Percentiles rank a stretch among this genome's conserved stretches.
These are phyloP conservation scores for Morus bassanus DNA, from an alignment of 2,797 vertebrate species.

Conservation along the genomic window DNA sequence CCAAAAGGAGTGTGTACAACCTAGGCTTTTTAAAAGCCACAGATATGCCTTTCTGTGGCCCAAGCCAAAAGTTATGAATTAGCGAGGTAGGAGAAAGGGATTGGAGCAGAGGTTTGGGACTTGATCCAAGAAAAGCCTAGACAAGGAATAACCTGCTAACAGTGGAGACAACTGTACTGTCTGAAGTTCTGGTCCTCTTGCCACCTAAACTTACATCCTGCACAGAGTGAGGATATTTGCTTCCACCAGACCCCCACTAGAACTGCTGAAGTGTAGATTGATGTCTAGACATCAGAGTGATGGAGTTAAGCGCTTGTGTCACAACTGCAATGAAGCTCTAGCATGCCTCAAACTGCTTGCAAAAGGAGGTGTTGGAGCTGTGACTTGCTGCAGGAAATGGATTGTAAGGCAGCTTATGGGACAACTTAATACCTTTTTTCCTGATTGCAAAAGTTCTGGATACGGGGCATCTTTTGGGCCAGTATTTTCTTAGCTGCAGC, in stretches of 20 bases:
- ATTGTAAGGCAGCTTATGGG: not conserved
- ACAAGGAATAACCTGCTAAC: not conserved
- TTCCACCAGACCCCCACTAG: not conserved
- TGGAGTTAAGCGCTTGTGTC: not conserved
- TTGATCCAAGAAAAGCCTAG: not conserved
- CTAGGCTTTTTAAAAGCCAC: not conserved
- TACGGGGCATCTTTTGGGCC: not conserved
- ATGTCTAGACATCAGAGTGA: not conserved
- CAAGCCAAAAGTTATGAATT: not conserved
- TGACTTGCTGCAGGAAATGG: not conserved
- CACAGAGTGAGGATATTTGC: not conserved
- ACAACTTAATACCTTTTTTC: not conserved
- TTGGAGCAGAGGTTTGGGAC: not conserved
- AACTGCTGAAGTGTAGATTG: not conserved
- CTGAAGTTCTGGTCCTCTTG: not conserved
- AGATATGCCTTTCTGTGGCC: not conserved
- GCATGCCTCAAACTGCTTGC: not conserved
- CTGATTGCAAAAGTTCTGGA: not conserved
- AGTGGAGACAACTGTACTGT: not conserved
- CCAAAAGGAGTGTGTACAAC: not conserved
- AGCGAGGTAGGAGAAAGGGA: not conserved
- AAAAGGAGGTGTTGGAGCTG: not conserved
- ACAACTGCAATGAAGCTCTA: not conserved
- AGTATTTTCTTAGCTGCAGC: not conserved
- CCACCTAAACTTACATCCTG: not conserved